phyloP scores from a whole-genome alignment of 2,113 vertebrate species.

The Nothoprocta perdicaria region DNA sequence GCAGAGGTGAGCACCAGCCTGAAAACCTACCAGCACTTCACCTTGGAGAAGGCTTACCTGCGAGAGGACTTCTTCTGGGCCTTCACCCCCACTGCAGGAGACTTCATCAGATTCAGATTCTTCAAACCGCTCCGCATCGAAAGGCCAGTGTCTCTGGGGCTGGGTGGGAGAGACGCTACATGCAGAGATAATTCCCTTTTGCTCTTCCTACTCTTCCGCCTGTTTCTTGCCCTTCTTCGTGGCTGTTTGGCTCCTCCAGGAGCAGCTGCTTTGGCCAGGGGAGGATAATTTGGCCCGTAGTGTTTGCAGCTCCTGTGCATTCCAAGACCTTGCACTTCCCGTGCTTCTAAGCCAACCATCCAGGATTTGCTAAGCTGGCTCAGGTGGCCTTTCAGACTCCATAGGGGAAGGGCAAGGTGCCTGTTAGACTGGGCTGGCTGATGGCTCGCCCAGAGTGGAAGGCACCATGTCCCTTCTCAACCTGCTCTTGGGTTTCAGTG shows the following conservation, averaged over 20 bases:
- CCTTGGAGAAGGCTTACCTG: conserved; percentile 97
- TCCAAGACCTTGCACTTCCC: neutral
- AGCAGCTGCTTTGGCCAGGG: neutral
- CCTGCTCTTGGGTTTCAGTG: neutral
- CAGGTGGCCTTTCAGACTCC: neutral
- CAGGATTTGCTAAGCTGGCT: neutral
- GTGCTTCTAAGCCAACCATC: neutral
- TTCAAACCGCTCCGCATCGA: conserved; percentile 94
- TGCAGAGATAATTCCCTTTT: neutral
- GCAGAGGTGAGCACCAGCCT: conserved; percentile 97
- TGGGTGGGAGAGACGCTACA: neutral
- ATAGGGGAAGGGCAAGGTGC: neutral
- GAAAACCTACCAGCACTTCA: conserved; percentile 99
- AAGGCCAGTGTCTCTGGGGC: conserved; percentile 78
- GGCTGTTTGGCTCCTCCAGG: neutral
- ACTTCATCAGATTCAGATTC: conserved; percentile 97
- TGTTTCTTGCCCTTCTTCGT: rapidly evolving
- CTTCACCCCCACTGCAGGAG: conserved; percentile 93
- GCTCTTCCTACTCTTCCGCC: neutral
- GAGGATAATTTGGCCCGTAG: neutral
- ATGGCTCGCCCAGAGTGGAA: neutral
- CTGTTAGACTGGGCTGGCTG: neutral
- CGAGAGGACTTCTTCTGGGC: conserved; percentile 99
- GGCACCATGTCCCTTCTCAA: rapidly evolving
- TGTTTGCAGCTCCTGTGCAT: neutral